These are phyloP conservation scores for Istiophorus platypterus DNA, from an alignment of 2,113 vertebrate species.

Conservation along the genomic window DNA sequence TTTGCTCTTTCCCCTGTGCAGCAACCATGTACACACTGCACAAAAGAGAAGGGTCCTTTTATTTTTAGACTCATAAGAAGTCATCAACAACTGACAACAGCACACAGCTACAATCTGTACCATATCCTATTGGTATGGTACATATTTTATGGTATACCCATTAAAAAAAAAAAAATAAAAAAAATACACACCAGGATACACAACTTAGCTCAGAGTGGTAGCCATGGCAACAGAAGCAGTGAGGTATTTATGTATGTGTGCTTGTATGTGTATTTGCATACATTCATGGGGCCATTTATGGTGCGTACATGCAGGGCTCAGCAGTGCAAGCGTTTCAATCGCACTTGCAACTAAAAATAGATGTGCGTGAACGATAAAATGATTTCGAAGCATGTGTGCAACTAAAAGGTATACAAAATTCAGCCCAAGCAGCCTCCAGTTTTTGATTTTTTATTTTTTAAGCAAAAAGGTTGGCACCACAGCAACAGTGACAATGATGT, in stretches of 20 bases:
- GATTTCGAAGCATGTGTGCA: too few species aligned
- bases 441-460: too few species aligned
- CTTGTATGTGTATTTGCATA: background rate
- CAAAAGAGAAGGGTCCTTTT: background rate
- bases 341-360: too few species aligned
- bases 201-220: conserved; percentile 74
- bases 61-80: background rate
- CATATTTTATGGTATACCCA: too few species aligned
- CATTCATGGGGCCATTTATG: background rate
- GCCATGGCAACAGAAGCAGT: conserved; percentile 70
- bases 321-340: too few species aligned
- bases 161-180: too few species aligned
- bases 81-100: background rate
- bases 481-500: too few species aligned
- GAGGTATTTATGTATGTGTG: background rate
- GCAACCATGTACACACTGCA: conserved; percentile 4
- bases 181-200: conserved; percentile 30
- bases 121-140: conserved; percentile 5
- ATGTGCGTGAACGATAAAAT: too few species aligned
- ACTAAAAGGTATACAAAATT: too few species aligned
- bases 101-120: background rate
- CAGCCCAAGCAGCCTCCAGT: too few species aligned
- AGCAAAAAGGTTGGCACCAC: too few species aligned
- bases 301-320: background rate
- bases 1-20: conserved; percentile 11